phyloP scores from a whole-genome alignment of 2,797 vertebrate genomes.

The Coreius guichenoti region DNA sequence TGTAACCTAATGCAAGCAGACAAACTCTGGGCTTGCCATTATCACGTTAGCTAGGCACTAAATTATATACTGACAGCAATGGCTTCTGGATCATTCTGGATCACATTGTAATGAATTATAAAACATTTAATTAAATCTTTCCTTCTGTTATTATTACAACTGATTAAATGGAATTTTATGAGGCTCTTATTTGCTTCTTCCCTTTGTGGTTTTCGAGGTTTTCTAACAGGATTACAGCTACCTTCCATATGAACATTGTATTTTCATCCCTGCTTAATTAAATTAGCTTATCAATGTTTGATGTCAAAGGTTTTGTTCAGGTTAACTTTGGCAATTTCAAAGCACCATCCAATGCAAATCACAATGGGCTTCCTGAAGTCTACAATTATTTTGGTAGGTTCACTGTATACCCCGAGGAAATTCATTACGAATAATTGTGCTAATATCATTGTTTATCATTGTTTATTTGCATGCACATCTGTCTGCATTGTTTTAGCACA shows the following conservation, averaged over 20 bases:
- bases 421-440: not conserved
- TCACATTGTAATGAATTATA: not conserved
- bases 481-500: not conserved
- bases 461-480: not conserved
- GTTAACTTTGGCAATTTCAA: not conserved
- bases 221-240: not conserved
- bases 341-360: not conserved
- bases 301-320: constrained; percentile 3
- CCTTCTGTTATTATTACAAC: not conserved
- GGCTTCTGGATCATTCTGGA: not conserved
- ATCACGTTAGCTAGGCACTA: not conserved
- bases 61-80: not conserved
- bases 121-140: not conserved
- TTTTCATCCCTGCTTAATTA: not conserved
- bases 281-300: not conserved
- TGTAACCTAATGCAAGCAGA: not conserved
- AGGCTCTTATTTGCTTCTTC: not conserved
- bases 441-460: not conserved
- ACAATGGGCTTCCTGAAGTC: not conserved
- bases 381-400: not conserved
- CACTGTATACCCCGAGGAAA: not conserved
- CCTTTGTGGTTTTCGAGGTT: not conserved
- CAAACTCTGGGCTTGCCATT: not conserved
- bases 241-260: not conserved
- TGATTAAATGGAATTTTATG: not conserved